These are phyloP conservation scores for Muscidifurax raptorellus DNA, from an alignment of 1,140 invertebrate species.

Conservation along the genomic window DNA sequence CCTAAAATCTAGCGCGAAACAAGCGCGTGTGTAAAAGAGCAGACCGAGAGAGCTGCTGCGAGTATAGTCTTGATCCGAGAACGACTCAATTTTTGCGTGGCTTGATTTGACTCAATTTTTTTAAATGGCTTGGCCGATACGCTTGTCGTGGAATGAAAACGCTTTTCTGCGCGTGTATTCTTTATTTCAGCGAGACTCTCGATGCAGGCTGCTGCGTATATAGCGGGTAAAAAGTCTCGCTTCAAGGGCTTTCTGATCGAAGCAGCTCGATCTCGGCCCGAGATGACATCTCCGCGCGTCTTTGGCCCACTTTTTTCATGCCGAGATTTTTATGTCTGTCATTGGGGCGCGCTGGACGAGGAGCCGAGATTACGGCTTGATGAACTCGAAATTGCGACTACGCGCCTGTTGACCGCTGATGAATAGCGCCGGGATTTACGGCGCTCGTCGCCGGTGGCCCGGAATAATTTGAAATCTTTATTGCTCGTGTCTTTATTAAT, in stretches of 20 bases:
- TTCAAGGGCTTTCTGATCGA: not conserved
- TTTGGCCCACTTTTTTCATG: not conserved
- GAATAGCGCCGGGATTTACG: not conserved
- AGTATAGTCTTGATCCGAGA: not conserved
- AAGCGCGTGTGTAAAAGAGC: not conserved
- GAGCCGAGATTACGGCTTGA: not conserved
- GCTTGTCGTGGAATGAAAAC: slow-evolving; percentile 27
- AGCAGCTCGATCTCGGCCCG: not conserved
- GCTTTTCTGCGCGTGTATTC: slow-evolving; percentile 20
- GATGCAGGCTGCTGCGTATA: too few relatives aligned
- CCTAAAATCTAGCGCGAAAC: slow-evolving; percentile 18
- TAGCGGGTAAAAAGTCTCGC: too few relatives aligned
- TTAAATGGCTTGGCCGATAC: slow-evolving; percentile 37
- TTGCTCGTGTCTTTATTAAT: too few relatives aligned
- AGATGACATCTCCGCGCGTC: too few relatives aligned
- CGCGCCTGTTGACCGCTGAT: not conserved
- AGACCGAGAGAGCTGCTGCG: not conserved
- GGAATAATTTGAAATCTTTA: too few relatives aligned
- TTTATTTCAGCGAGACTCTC: too few relatives aligned
- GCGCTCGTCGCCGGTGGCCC: too few relatives aligned
- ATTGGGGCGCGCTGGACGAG: not conserved
- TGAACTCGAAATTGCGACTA: not conserved
- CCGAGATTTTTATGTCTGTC: not conserved
- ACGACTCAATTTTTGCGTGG: slow-evolving; percentile 50
- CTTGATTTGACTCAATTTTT: too few relatives aligned